Base-by-base conservation (phyloP, 2,888 invertebrate species). In the Agelastica alni region DNA sequence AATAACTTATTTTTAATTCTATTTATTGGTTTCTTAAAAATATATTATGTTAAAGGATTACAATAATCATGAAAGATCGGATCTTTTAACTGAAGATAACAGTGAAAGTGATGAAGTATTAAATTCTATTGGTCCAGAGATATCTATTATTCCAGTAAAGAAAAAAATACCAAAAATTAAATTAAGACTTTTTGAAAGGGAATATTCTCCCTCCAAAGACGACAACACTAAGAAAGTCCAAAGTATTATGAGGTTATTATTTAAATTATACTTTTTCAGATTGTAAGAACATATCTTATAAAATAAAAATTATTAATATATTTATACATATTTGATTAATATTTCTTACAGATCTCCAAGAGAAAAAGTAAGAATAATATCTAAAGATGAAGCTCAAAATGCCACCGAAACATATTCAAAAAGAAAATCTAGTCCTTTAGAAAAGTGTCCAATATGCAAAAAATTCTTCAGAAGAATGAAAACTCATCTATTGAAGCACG, bases 401-500 rank as follows among this genome's bases (percentile, higher is more conserved):
- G 63, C 63, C 17, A 66, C 63, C 31, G 70, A 71, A 51, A 68
- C 72, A 4, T 71, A 70, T 51, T 57, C 70, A 13, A 71, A 69
- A 61, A 64, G 75, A 30, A 75, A 71, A 70, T 73, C 75, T 3
- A 70, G 70, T 44, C 76, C 76, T 12, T 60, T 77, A 48, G 73
- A 75, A 65, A 75, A 75, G 55, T 77, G 77, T 59, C 76, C 75
- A 5, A 68, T 76, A 42, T 77, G 77, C 61, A 76, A 75, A 64
- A 75, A 76, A 56, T 72, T 58, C 54, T 77, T 75, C 70, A 75
- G 64, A 65, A 71, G 60, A 71, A 80, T 71, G 79, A 79, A 68
- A 72, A 80, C 70, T 53, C 76, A 81, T 61, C 74, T 81, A 4
- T 60, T 72, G 18, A 78, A 77, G 63, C 77, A 78, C 53, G 70